phyloP scores from a whole-genome alignment of 2,888 invertebrate species.

The Campopleginae sp. region DNA sequence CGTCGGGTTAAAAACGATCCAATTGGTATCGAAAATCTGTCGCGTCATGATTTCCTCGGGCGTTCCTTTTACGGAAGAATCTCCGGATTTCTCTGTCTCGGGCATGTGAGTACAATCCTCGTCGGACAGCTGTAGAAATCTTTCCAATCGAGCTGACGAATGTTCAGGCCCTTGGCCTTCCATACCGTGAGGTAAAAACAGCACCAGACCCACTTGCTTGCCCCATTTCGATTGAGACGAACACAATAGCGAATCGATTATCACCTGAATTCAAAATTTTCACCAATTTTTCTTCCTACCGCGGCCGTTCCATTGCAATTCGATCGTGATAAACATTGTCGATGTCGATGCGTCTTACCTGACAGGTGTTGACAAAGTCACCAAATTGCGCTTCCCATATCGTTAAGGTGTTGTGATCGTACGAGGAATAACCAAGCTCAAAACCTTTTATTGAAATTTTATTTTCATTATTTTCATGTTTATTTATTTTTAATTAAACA shows the following conservation, averaged over 20 bases:
- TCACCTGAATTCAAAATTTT: slow-evolving; percentile 82
- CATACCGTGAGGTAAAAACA: slow-evolving; percentile 93
- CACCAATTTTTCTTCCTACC: neutral
- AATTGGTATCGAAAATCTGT: slow-evolving; percentile 90
- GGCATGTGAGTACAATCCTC: slow-evolving; percentile 89
- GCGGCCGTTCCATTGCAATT: neutral
- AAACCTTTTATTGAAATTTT: slow-evolving; percentile 86
- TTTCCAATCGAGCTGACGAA: slow-evolving; percentile 88
- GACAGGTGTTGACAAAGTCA: slow-evolving; percentile 92
- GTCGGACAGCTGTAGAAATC: slow-evolving; percentile 89
- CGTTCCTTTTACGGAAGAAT: slow-evolving; percentile 84
- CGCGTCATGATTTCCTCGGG: slow-evolving; percentile 85
- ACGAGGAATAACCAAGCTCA: slow-evolving; percentile 93
- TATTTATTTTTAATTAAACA: no score
- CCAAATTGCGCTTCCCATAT: slow-evolving; percentile 96
- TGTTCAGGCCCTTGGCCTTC: slow-evolving; percentile 92
- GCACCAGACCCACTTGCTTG: slow-evolving; percentile 91
- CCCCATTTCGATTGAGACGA: slow-evolving; percentile 94
- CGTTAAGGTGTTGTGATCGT: slow-evolving; percentile 89
- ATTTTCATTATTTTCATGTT: no score
- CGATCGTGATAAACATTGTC: neutral
- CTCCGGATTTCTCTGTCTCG: slow-evolving; percentile 85
- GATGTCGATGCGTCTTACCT: slow-evolving; percentile 76
- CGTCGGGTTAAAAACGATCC: slow-evolving; percentile 90
- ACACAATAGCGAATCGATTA: slow-evolving; percentile 87